Base-by-base conservation (phyloP, 2,888 invertebrate species). In the Geophilus truncorum region DNA sequence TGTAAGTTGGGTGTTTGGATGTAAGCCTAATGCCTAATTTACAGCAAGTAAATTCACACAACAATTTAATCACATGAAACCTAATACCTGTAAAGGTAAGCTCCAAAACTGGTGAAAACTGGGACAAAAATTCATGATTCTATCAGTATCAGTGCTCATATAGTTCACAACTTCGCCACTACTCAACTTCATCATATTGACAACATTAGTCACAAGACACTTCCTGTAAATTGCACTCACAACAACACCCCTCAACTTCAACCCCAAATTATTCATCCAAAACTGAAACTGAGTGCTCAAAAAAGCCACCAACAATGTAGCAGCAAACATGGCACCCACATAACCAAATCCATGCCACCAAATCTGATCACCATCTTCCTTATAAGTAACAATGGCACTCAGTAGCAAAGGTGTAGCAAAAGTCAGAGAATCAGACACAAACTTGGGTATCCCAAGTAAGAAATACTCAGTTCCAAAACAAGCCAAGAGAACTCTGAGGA, bases 71-170 rank as follows among this genome's bases (percentile, higher is more conserved):
- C n/a, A n/a, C n/a, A n/a, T n/a, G n/a, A n/a, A n/a, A 32, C 32
- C 45, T 45, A 84, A 85, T 86, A 93, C 93, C 90, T 94, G 95
- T 85, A 97, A 90, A 6, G 98, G 98, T 85, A 98, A 93, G 87
- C 97, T 97, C 98, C 98, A 98, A 84, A 97, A 90, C 5, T 95
- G 92, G 88, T 98, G 98, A 86, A 99, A 97, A 88, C 96, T 97
- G 1, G 95, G 93, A 87, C 96, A 97, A 25, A 97, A 94, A 87
- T 97, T 97, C 0, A 97, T 94, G 83, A 98, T 94, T 84, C 98
- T 91, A 86, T 98, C 97, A 0, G 94, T 93, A 86, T 99, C 98
- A 0, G 96, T 96, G 34, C 97, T 97, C 94, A 98, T 96, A 84
- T 96, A 94, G 88, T 98, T 98, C 0, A 97, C 91, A 81, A 98